Percentiles rank a stretch among this genome's conserved stretches.
Conservation (phyloP, 1,140 invertebrate genomes). For the Solenopsis fugax region DNA sequence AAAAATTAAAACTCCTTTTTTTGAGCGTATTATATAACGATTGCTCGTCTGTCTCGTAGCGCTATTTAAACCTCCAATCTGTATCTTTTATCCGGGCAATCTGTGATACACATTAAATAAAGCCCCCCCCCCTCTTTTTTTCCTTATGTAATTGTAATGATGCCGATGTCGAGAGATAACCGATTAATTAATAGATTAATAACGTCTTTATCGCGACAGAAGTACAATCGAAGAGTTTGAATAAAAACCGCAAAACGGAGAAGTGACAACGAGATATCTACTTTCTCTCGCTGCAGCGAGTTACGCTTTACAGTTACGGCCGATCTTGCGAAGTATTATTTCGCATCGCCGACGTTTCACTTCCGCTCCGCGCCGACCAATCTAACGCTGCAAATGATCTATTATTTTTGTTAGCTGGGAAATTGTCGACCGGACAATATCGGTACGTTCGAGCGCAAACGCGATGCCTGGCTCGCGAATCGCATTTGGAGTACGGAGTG, state of each 20-base stretch:
- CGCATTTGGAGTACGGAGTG: conserved; percentile 6
- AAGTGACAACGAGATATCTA: conserved; percentile 17
- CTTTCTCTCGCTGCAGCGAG: conserved; percentile 32
- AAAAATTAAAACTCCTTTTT: neutral
- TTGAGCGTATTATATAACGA: neutral
- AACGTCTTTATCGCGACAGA: neutral
- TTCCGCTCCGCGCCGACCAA: conserved; percentile 13
- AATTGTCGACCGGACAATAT: conserved; percentile 25
- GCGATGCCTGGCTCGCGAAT: conserved; percentile 14
- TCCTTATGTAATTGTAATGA: neutral
- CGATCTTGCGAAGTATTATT: conserved; percentile 34
- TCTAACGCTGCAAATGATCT: neutral
- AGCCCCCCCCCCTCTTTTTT: neutral
- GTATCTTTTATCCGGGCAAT: conserved; percentile 14
- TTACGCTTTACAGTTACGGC: conserved; percentile 16
- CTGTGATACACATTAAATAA: neutral
- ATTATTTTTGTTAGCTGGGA: conserved; percentile 38
- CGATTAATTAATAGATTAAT: conserved; percentile 11
- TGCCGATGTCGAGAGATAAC: neutral
- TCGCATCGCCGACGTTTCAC: conserved; percentile 47
- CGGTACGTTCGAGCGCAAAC: neutral
- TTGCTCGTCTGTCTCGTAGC: neutral
- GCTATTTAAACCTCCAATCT: neutral
- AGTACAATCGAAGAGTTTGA: neutral
- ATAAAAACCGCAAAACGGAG: neutral